Evolutionary conservation across 2,797 vertebrate genomes (phyloP).

Genomic region (Sebastes steindachneri): DNA sequence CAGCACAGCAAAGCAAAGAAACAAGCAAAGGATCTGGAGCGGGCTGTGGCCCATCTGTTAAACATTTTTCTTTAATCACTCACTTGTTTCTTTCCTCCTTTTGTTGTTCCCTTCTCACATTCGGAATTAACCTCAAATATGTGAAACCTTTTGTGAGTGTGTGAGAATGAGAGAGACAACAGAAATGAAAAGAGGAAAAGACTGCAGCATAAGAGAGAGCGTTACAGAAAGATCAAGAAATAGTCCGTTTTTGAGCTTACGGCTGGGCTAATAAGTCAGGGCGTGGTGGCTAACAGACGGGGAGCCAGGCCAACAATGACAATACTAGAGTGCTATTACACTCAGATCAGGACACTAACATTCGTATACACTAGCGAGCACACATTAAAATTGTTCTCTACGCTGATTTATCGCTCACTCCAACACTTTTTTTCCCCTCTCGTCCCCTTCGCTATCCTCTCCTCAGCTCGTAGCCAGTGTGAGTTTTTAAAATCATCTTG

Average conservation of each 20-base stretch:
- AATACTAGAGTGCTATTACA: constrained; percentile 56
- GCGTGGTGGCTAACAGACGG: constrained; percentile 69
- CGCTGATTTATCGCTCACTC: constrained; percentile 49
- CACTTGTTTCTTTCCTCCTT: constrained; percentile 78
- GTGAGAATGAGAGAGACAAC: constrained; percentile 21
- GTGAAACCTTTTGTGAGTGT: constrained; percentile 36
- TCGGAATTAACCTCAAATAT: constrained; percentile 73
- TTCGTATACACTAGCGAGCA: constrained; percentile 11
- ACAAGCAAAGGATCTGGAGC: constrained; percentile 66
- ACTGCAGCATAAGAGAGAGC: constrained; percentile 19
- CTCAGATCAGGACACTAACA: constrained; percentile 28
- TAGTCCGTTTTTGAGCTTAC: constrained; percentile 19
- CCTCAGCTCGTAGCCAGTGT: constrained; percentile 19
- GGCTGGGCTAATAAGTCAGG: constrained; percentile 63
- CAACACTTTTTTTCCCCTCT: not conserved
- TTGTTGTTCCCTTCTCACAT: constrained; percentile 76
- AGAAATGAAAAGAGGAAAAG: constrained; percentile 18
- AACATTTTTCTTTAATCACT: constrained; percentile 83
- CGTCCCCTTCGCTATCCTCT: constrained; percentile 1
- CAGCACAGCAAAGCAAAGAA: constrained; percentile 33
- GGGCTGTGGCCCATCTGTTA: constrained; percentile 81
- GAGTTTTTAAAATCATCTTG: constrained; percentile 56
- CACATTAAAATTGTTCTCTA: constrained; percentile 38
- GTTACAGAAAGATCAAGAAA: constrained; percentile 38
- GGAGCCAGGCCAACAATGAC: constrained; percentile 70